Conservation (phyloP, 64 coral and sea anemone genomes). For the Orbicella faveolata region DNA sequence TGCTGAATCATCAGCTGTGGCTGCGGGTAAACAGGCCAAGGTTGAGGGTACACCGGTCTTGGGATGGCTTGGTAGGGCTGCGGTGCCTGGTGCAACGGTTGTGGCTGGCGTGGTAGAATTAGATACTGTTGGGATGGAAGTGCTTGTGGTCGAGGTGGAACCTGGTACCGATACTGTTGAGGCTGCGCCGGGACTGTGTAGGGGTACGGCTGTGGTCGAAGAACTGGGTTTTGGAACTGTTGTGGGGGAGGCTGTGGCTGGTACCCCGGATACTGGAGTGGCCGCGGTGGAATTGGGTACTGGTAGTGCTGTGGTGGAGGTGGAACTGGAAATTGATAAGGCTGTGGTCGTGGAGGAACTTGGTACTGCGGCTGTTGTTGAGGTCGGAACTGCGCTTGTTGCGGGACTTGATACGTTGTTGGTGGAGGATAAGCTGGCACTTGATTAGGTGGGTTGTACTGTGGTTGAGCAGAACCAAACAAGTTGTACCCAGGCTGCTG, state of each 20-base stretch:
- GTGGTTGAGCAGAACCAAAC: neutral
- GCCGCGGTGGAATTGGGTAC: neutral
- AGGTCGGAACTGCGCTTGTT: neutral
- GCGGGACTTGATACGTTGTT: neutral
- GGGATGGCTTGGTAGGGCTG: slow-evolving; percentile 18
- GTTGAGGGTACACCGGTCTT: neutral
- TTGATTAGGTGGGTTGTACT: neutral
- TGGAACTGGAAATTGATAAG: neutral
- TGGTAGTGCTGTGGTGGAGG: neutral
- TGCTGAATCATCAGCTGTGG: neutral
- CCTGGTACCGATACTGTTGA: neutral
- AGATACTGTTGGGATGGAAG: neutral
- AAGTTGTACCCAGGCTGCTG: slow-evolving; percentile 2
- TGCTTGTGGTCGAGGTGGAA: neutral
- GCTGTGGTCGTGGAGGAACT: neutral
- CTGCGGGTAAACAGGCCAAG: neutral
- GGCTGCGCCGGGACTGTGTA: neutral
- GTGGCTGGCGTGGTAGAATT: neutral
- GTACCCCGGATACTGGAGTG: neutral
- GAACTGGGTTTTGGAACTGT: neutral
- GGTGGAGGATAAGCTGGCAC: neutral
- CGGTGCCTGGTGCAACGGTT: neutral
- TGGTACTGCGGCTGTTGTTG: neutral
- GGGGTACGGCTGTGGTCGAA: neutral
- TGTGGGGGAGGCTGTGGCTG: neutral